These are phyloP conservation scores for Xestia sexstrigata DNA, from an alignment of 2,888 invertebrate species.

Conservation along the genomic window DNA sequence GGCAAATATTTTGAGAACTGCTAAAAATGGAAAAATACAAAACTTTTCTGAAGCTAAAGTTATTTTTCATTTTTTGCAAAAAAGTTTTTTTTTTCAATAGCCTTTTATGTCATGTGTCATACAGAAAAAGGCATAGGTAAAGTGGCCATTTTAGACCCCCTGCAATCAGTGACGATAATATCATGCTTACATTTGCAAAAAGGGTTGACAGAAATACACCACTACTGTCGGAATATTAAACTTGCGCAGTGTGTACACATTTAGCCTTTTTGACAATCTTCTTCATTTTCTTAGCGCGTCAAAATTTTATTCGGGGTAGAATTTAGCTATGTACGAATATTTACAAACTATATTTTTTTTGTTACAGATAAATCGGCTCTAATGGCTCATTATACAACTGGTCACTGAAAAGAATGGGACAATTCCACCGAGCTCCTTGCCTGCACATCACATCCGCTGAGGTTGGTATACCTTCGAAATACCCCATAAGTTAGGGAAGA, in stretches of 20 bases:
- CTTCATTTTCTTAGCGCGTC: background rate
- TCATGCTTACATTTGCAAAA: background rate
- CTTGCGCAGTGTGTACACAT: background rate
- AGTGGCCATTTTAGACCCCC: too few species aligned
- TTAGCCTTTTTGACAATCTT: background rate
- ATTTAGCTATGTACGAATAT: background rate
- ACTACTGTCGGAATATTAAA: background rate
- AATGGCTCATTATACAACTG: conserved; percentile 54
- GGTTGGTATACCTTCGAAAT: conserved; percentile 59
- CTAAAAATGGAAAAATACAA: too few species aligned
- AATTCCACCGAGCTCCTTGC: conserved; percentile 85
- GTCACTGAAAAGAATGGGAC: conserved; percentile 83
- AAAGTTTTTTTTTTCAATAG: too few species aligned
- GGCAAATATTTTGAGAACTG: too few species aligned
- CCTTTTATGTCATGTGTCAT: too few species aligned
- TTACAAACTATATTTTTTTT: conserved; percentile 46
- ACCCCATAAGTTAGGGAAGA: background rate
- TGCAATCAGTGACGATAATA: background rate
- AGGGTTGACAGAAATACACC: background rate
- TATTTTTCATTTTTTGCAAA: too few species aligned
- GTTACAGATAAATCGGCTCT: conserved; percentile 70
- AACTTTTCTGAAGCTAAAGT: too few species aligned
- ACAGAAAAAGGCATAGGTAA: too few species aligned
- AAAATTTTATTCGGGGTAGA: background rate
- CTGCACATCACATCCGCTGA: conserved; percentile 77